Base-by-base conservation (phyloP, 2,113 vertebrate genomes). In the Oriolus oriolus region DNA sequence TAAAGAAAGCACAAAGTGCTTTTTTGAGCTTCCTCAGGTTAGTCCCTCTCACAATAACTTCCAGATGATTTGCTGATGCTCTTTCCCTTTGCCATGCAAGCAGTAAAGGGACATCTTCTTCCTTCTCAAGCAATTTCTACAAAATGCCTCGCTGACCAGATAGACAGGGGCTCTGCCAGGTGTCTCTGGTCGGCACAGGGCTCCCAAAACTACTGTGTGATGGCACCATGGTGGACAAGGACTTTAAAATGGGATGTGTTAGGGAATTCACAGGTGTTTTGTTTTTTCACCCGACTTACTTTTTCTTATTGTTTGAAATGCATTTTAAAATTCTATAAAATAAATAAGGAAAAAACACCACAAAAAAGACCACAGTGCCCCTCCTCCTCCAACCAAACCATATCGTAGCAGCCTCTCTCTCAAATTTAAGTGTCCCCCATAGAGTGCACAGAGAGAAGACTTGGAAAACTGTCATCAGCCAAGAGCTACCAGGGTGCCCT, bases 321-420 rank as follows among this genome's bases (percentile, higher is more conserved):
- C 37, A 13, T 11, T 90, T 84, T 57, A 59, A 61, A 89, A 50
- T 39, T 3, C 39, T 16, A 4, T 24, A 63, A 89, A 81, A 47
- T 11, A 37, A 52, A 39, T 15, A 44, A 50, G 50, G 3, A 12
- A 28, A 60, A 41, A n/a, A 45, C 14, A 39, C 2, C 14, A n/a
- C 2, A 6, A 41, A 49, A 53, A 30, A 44, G 14, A 60, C 22
- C 15, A 16, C 28, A 44, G 4, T 3, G 3, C 4, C 10, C 6
- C 6, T 28, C 16, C 21, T 56, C 15, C 9, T 11, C 24, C 16
- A 45, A 7, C 3, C 30, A 28, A 68, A 80, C 12, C 12, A 8
- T 19, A 42, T 15, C 0, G 0, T 7, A 65, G 56, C 11, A 59
- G 17, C 31, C 33, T 60, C 18, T 59, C 18, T 59, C 30, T 59